Base-by-base conservation (phyloP, 1,140 invertebrate species). In the Adoxophyes honmai region DNA sequence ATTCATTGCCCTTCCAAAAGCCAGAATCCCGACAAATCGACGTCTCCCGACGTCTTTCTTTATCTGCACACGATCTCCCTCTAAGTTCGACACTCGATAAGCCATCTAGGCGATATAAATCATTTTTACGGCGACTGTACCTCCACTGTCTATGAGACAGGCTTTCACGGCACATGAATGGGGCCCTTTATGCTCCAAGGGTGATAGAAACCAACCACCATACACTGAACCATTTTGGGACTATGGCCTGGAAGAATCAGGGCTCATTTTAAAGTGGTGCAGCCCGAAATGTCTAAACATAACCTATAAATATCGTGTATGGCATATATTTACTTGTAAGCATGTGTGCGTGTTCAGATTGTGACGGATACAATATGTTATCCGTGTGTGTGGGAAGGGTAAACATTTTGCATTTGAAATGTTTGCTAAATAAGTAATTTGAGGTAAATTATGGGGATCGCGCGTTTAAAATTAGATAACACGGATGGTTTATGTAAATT, bases 161-260 rank as follows among this genome's bases (percentile, higher is more conserved):
- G 68, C 74, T 83, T 81, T 78, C 74, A 81, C 57, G 62, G 62
- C 44, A 57, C 70, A 64, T 78, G 70, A 81, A 83, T 78, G 63
- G 70, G 58, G 57, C 59, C 60, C 75, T 73, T 78, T 81, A 78
- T 75, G 63, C 64, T 65, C 51, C 59, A 67, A 64, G 63, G 72
- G 60, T 67, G 67, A 66, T 71, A 64, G 59, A 64, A 34, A 21
- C 42, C 42, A 44, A 56, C 34, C 16, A 52, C 1, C 35, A 16
- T 33, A 1, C 36, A 10, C 1, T 6, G 3, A 21, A 48, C 8
- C 44, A 33, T 10, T 57, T 28, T 28, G 2, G 6, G 0, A 53
- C 59, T 64, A 15, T 59, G 13, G 13, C 52, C 28, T 69, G 7
- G 21, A 35, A 14, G 52, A 16, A 35, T 4, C 13, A 5, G 11